A percentile compares a stretch with the other conserved stretches of the same genome.
Evolutionary conservation across 2,113 vertebrate species (phyloP).

Genomic region (Microtus oregoni): DNA sequence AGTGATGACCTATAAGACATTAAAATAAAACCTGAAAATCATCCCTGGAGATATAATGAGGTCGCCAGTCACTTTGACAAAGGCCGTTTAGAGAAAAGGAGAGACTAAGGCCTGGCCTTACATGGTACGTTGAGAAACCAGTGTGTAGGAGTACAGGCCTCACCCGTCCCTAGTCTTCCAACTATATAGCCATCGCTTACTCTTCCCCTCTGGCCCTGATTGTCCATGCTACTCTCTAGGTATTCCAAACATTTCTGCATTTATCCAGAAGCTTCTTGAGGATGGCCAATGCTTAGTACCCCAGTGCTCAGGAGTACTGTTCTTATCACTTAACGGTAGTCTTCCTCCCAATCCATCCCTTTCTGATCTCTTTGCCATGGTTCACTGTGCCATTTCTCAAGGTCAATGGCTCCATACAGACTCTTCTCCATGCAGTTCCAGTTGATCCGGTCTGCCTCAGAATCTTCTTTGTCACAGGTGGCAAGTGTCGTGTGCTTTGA

Average conservation of each 20-base stretch:
- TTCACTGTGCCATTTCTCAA: not conserved
- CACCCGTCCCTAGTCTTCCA: not conserved
- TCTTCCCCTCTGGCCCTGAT: not conserved
- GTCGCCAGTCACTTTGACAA: not conserved
- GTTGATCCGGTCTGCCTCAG: too few species aligned
- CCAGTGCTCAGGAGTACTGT: not conserved
- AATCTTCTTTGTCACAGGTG: not conserved
- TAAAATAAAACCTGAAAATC: not conserved
- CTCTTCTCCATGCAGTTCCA: not conserved
- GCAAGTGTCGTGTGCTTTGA: not conserved
- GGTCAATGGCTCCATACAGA: not conserved
- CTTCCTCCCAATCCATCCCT: not conserved
- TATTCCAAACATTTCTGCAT: not conserved
- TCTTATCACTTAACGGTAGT: not conserved
- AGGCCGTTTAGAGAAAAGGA: not conserved
- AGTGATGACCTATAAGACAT: too few species aligned
- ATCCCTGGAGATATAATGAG: not conserved
- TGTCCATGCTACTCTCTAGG: not conserved
- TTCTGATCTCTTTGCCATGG: not conserved
- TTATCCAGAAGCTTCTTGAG: not conserved
- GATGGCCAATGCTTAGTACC: not conserved
- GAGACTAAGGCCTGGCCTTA: accelerated
- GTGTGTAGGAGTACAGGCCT: not conserved
- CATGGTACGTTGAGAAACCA: not conserved
- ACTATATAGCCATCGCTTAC: not conserved